phyloP scores from a whole-genome alignment of 2,888 invertebrate genomes.

The Drosophila helvetica region DNA sequence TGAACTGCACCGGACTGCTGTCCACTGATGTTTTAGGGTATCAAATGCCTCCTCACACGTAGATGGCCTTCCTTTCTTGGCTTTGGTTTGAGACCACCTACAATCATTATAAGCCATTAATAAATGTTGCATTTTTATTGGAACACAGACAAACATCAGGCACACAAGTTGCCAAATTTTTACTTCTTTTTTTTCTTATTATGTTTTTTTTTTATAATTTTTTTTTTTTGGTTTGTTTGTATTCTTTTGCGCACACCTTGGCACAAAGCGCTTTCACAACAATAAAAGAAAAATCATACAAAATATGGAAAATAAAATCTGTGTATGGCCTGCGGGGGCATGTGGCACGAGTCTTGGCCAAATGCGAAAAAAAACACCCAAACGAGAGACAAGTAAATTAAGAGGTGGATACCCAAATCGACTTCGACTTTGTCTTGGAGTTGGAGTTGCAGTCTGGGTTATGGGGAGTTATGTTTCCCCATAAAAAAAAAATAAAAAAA shows the following conservation, averaged over 20 bases:
- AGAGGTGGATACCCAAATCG: constrained; percentile 18
- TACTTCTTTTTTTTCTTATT: constrained; percentile 2
- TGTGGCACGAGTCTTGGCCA: constrained; percentile 65
- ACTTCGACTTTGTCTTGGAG: constrained; percentile 21
- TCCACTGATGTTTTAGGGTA: not conserved
- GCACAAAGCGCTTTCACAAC: constrained; percentile 62
- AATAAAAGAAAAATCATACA: constrained; percentile 38
- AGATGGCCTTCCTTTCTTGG: constrained; percentile 25
- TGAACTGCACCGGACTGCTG: no score
- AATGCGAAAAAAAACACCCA: constrained; percentile 64
- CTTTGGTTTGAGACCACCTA: constrained; percentile 62
- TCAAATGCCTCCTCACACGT: not conserved
- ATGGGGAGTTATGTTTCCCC: constrained; percentile 19
- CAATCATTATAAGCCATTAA: constrained; percentile 66
- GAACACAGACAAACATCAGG: constrained; percentile 17
- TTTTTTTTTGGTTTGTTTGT: constrained; percentile 12
- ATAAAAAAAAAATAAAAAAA: not conserved
- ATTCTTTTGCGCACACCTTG: constrained; percentile 42
- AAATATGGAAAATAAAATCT: constrained; percentile 12
- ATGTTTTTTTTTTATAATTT: not conserved
- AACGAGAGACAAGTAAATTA: constrained; percentile 41
- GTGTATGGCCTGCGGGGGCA: constrained; percentile 60
- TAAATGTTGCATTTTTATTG: constrained; percentile 59
- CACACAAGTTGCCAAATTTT: constrained; percentile 29
- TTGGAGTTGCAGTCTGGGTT: not conserved